Conservation (phyloP, 1,140 invertebrate genomes). For the Zaprionus lachaisei region DNA sequence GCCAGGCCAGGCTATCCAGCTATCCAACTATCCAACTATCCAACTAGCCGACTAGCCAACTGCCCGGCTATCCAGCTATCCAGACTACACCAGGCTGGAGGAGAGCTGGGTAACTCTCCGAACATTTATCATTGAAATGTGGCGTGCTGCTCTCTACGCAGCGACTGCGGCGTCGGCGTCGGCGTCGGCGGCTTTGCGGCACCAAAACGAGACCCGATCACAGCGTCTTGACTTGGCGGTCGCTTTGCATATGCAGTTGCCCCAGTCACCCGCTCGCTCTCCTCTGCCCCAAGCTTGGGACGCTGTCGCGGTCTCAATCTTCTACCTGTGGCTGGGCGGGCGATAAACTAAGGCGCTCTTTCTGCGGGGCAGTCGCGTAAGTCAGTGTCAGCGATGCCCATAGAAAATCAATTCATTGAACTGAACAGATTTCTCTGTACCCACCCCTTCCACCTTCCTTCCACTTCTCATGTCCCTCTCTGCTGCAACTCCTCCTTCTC, state of each 20-base stretch:
- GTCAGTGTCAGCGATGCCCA: constrained; percentile 65
- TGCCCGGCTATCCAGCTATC: constrained; percentile 16
- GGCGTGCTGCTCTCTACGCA: constrained; percentile 77
- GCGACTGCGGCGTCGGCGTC: constrained; percentile 44
- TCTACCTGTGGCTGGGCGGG: constrained; percentile 51
- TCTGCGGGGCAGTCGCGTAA: constrained; percentile 58
- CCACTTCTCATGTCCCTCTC: background rate
- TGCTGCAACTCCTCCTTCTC: background rate
- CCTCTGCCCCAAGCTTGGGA: too few species aligned
- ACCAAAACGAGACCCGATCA: constrained; percentile 77
- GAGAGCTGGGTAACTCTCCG: constrained; percentile 40
- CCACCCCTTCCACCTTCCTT: background rate
- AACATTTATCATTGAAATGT: constrained; percentile 83
- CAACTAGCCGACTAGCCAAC: constrained; percentile 17
- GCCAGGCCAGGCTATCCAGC: constrained; percentile 26
- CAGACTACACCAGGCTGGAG: constrained; percentile 11
- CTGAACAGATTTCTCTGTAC: constrained; percentile 69
- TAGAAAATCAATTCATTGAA: constrained; percentile 75
- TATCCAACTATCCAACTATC: constrained; percentile 24
- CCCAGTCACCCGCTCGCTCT: constrained; percentile 22
- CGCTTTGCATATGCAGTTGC: constrained; percentile 65
- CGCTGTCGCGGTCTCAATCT: constrained; percentile 25
- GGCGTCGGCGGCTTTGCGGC: constrained; percentile 69
- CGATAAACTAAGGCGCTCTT: constrained; percentile 67
- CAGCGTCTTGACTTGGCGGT: constrained; percentile 73